These are phyloP conservation scores for Gerosis bhagava DNA, from an alignment of 2,888 invertebrate species.

Conservation along the genomic window DNA sequence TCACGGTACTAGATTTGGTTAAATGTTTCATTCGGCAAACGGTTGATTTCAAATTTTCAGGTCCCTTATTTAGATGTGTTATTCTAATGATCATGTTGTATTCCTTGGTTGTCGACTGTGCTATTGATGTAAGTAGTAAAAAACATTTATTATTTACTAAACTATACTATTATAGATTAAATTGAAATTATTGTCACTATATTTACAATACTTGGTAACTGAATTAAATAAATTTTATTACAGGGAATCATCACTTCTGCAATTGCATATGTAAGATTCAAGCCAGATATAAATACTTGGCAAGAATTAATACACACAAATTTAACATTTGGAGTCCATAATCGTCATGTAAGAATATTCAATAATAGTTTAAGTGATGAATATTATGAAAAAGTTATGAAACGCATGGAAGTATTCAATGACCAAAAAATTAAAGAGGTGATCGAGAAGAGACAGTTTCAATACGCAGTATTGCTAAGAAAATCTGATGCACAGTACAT, in stretches of 20 bases:
- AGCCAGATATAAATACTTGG: slow-evolving; percentile 53
- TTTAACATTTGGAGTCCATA: slow-evolving; percentile 61
- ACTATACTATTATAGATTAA: no score
- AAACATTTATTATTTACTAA: neutral
- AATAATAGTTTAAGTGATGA: slow-evolving; percentile 51
- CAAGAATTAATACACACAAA: slow-evolving; percentile 50
- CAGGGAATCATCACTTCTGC: slow-evolving; percentile 72
- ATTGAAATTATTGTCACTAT: no score
- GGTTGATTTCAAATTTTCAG: slow-evolving; percentile 58
- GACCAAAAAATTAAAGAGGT: slow-evolving; percentile 59
- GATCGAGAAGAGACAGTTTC: slow-evolving; percentile 60
- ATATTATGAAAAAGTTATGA: slow-evolving; percentile 43
- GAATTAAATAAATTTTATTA: slow-evolving; percentile 34
- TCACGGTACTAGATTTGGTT: slow-evolving; percentile 54
- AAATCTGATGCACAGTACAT: slow-evolving; percentile 63
- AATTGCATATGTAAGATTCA: slow-evolving; percentile 62
- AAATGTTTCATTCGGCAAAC: slow-evolving; percentile 73
- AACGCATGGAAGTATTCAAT: slow-evolving; percentile 56
- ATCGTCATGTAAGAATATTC: slow-evolving; percentile 54
- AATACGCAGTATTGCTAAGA: slow-evolving; percentile 75
- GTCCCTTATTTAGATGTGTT: slow-evolving; percentile 58
- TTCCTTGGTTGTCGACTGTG: slow-evolving; percentile 67
- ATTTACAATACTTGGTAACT: neutral
- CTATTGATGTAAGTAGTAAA: slow-evolving; percentile 65
- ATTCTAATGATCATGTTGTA: slow-evolving; percentile 59